Evolutionary conservation across 2,797 vertebrate genomes (phyloP).

Genomic region (Protosalanx chinensis): DNA sequence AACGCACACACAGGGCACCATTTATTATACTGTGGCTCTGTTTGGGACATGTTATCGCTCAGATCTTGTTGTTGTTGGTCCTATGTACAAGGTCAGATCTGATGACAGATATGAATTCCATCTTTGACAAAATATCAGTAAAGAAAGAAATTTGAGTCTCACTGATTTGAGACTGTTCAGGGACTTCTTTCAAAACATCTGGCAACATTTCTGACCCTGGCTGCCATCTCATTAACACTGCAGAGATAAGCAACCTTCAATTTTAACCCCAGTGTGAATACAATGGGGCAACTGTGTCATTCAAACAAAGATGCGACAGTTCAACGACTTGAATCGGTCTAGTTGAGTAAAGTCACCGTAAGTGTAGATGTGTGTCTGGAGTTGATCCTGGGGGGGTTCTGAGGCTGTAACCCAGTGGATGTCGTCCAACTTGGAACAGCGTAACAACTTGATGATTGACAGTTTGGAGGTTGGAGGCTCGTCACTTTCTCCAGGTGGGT

Average conservation of each 20-base stretch:
- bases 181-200: constrained; percentile 47
- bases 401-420: background rate
- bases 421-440: constrained; percentile 1
- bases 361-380: background rate
- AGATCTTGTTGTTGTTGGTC: constrained; percentile 46
- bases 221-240: constrained; percentile 36
- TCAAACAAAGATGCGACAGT: constrained; percentile 21
- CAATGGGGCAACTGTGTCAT: constrained; percentile 36
- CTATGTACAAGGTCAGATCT: constrained; percentile 41
- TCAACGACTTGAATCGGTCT: background rate
- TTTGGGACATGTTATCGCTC: constrained; percentile 45
- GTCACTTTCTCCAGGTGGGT: constrained; percentile 5
- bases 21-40: constrained; percentile 45
- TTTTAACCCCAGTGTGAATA: constrained; percentile 31
- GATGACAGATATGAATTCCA: constrained; percentile 21
- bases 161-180: constrained; percentile 22
- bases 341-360: background rate
- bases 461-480: constrained; percentile 4
- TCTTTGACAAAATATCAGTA: constrained; percentile 9
- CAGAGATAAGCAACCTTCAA: constrained; percentile 32
- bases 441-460: constrained; percentile 10
- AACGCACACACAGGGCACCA: constrained; percentile 42
- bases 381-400: background rate
- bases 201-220: constrained; percentile 22
- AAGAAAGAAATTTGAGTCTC: constrained; percentile 11